phyloP scores from a whole-genome alignment of 2,113 vertebrate species.

The Falcunculus frontatus region DNA sequence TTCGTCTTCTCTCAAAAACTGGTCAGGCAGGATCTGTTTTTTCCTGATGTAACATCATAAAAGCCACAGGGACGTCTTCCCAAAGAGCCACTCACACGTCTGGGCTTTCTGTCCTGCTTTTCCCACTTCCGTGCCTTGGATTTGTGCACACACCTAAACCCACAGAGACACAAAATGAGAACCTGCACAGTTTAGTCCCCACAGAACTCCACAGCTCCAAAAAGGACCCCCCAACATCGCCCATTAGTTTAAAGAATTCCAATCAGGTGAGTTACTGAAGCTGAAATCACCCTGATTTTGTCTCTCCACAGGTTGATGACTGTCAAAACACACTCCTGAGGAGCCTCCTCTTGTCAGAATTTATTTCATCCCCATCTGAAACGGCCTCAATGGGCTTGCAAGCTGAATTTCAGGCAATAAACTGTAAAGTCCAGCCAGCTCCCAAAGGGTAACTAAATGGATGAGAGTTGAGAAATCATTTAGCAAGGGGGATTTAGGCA shows the following conservation, averaged over 20 bases:
- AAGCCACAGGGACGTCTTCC: conserved; percentile 5
- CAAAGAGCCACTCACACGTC: neutral
- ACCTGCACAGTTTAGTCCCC: neutral
- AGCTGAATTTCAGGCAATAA: neutral
- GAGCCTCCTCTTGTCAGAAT: neutral
- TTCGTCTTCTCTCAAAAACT: neutral
- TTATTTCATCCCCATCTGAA: neutral
- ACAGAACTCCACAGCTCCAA: rapidly evolving
- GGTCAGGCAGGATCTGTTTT: conserved; percentile 29
- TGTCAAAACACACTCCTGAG: neutral
- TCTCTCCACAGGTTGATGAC: neutral
- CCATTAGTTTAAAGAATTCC: neutral
- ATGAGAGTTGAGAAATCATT: neutral
- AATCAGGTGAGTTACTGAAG: neutral
- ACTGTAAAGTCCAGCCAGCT: neutral
- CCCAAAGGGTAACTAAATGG: neutral
- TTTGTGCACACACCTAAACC: neutral
- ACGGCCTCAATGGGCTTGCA: neutral
- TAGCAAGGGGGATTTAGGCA: neutral
- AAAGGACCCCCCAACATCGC: neutral
- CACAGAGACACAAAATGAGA: neutral
- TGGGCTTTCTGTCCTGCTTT: neutral
- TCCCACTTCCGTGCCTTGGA: neutral
- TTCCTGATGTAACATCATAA: neutral
- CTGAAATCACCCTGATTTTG: neutral